Conservation (phyloP, 2,113 vertebrate genomes). For the Ctenomys sociabilis region DNA sequence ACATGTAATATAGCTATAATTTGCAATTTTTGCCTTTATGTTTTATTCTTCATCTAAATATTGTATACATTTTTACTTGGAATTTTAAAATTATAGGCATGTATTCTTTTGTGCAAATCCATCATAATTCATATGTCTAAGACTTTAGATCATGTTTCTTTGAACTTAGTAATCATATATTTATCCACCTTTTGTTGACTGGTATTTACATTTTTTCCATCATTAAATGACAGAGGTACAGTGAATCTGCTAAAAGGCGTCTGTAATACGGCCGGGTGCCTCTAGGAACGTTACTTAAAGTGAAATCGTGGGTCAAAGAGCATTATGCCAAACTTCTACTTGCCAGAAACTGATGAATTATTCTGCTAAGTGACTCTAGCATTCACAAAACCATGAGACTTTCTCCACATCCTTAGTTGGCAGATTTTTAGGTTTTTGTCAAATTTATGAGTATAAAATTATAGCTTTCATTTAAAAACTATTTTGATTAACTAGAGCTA, state of each 20-base stretch:
- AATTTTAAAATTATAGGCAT: neutral
- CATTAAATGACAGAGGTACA: neutral
- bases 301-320: neutral
- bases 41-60: neutral
- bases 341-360: neutral
- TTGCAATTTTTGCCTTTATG: neutral
- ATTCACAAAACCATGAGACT: neutral
- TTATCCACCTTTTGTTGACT: neutral
- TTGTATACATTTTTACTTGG: neutral
- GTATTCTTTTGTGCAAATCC: neutral
- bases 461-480: neutral
- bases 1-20: neutral
- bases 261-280: neutral
- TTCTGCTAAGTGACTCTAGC: neutral
- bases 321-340: neutral
- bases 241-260: neutral
- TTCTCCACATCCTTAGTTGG: neutral
- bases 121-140: neutral
- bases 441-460: slow-evolving; percentile 1
- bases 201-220: neutral
- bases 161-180: neutral
- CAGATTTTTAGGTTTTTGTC: neutral
- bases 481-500: neutral
- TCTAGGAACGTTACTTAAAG: neutral
- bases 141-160: neutral